Conservation (phyloP, 2,113 vertebrate genomes). For the Ascaphus truei region DNA sequence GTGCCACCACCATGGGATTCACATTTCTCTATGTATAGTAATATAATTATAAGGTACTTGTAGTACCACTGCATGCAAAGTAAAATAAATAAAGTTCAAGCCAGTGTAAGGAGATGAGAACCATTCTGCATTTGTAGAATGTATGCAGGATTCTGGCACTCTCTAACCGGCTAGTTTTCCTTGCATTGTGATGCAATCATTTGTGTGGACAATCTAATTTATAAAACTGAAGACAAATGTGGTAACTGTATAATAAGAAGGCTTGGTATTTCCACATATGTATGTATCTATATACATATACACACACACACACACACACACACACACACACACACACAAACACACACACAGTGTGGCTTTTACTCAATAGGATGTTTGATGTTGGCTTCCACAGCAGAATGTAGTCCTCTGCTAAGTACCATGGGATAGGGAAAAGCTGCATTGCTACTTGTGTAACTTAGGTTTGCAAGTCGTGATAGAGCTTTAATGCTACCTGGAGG, state of each 20-base stretch:
- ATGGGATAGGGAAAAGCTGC: constrained; percentile 88
- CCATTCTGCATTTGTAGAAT: not conserved
- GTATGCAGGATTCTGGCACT: not conserved
- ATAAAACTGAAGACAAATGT: not conserved
- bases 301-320: constrained; percentile 9
- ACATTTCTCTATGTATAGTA: not conserved
- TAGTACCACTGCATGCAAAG: constrained; percentile 12
- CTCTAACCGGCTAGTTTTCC: not conserved
- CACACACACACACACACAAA: constrained; percentile 4
- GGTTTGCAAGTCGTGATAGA: constrained; percentile 89
- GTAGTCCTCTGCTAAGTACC: constrained; percentile 79
- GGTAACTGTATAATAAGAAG: not conserved
- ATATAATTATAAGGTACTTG: too few species aligned
- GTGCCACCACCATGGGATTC: not conserved
- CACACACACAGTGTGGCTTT: constrained; percentile 39
- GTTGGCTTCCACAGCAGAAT: constrained; percentile 71
- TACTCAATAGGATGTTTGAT: constrained; percentile 78
- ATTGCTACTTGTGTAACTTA: constrained; percentile 82
- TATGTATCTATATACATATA: not conserved
- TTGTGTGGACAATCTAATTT: not conserved
- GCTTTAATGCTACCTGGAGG: constrained; percentile 98
- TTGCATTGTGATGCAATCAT: not conserved
- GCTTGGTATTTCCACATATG: constrained; percentile 11
- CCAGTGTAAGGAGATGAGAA: not conserved
- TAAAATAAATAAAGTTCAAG: constrained; percentile 5